Evolutionary conservation across 2,888 invertebrate genomes (phyloP).

Genomic region (Calameuta filiformis): DNA sequence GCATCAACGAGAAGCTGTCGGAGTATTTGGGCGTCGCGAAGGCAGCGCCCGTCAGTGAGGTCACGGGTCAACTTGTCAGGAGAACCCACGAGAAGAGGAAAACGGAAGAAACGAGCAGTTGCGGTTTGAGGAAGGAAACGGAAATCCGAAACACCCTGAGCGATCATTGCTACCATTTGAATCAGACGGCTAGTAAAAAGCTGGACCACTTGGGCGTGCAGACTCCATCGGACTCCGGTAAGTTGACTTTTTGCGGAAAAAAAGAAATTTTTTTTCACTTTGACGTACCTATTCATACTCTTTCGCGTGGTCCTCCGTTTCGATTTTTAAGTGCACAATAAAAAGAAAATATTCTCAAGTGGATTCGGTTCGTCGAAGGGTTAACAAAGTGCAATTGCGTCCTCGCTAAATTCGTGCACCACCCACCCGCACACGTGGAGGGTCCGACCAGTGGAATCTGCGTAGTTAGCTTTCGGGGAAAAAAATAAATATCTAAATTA

Average conservation of each 20-base stretch:
- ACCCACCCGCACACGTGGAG: neutral
- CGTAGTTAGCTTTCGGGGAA: neutral
- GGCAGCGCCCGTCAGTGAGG: slow-evolving; percentile 54
- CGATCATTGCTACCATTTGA: slow-evolving; percentile 76
- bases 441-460: neutral
- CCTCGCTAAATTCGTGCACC: neutral
- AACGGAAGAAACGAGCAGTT: slow-evolving; percentile 21
- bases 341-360: neutral
- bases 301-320: neutral
- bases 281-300: neutral
- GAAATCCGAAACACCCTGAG: slow-evolving; percentile 54
- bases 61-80: slow-evolving; percentile 52
- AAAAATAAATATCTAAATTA: neutral
- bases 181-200: slow-evolving; percentile 69
- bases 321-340: neutral
- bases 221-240: slow-evolving; percentile 92
- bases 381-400: neutral
- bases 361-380: neutral
- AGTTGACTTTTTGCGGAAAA: slow-evolving; percentile 61
- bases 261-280: neutral
- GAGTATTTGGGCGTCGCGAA: slow-evolving; percentile 39
- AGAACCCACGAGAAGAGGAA: slow-evolving; percentile 27
- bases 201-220: slow-evolving; percentile 81
- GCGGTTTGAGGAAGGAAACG: slow-evolving; percentile 36
- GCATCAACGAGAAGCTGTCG: slow-evolving; percentile 51